phyloP scores from a whole-genome alignment of 2,113 vertebrate genomes.

The Albula goreensis region DNA sequence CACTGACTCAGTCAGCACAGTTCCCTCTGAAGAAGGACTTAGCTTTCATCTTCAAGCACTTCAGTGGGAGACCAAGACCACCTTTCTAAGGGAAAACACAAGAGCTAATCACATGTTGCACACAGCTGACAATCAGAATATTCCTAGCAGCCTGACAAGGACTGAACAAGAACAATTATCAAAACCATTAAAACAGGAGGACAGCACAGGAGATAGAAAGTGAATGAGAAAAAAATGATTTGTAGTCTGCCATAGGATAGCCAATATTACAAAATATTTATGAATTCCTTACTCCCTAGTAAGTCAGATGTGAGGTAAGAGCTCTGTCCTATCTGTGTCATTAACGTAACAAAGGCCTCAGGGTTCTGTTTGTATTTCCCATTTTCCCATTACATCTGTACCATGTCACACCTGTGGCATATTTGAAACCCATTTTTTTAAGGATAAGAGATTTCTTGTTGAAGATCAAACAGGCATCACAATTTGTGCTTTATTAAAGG shows the following conservation, averaged over 20 bases:
- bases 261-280: conserved; percentile 80
- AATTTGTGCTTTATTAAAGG: conserved; percentile 42
- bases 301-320: conserved; percentile 45
- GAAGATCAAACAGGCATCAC: neutral
- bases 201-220: conserved; percentile 61
- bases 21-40: neutral
- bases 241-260: conserved; percentile 72
- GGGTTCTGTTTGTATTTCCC: conserved; percentile 40
- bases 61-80: conserved; percentile 36
- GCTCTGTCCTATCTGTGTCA: conserved; percentile 58
- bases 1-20: neutral
- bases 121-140: conserved; percentile 58
- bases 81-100: conserved; percentile 55
- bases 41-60: conserved; percentile 12
- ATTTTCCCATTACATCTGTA: neutral
- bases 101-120: conserved; percentile 67
- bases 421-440: neutral
- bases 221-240: conserved; percentile 64
- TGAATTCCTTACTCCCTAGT: conserved; percentile 74
- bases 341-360: conserved; percentile 67
- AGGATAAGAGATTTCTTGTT: neutral
- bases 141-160: conserved; percentile 55
- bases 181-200: conserved; percentile 65
- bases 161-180: conserved; percentile 55
- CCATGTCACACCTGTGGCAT: neutral